A percentile compares a stretch with the other conserved stretches of the same genome.
Conservation (phyloP, 2,797 vertebrate genomes). For the Gymnodraco acuticeps region DNA sequence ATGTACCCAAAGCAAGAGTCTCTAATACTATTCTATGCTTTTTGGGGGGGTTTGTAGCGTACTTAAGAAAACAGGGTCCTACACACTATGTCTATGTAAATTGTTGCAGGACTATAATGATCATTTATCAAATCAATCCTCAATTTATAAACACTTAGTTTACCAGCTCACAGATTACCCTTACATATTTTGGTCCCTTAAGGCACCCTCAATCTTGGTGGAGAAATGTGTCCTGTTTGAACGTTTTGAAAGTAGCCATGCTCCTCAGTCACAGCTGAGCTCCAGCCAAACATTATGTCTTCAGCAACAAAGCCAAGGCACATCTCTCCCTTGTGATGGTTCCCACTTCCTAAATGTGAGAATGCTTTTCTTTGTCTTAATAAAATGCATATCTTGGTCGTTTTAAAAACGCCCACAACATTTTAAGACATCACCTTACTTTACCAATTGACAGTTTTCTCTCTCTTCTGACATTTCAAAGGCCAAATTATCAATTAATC, state of each 20-base stretch:
- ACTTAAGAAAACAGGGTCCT: neutral
- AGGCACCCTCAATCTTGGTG: neutral
- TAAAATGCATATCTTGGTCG: neutral
- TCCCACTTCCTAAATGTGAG: neutral
- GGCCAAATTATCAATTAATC: neutral
- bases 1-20: neutral
- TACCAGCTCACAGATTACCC: neutral
- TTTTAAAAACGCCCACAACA: neutral
- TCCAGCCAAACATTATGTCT: slow-evolving; percentile 48
- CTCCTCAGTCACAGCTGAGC: slow-evolving; percentile 10
- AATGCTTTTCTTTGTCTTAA: neutral
- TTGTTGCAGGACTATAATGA: too few species aligned
- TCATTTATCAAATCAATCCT: too few species aligned
- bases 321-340: neutral
- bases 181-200: slow-evolving; percentile 2
- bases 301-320: slow-evolving; percentile 25
- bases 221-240: neutral
- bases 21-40: neutral
- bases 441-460: too few species aligned
- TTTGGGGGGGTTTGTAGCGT: neutral
- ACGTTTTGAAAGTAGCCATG: neutral
- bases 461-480: too few species aligned
- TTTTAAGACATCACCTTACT: neutral
- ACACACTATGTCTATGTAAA: too few species aligned
- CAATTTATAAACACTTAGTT: too few species aligned